These are phyloP conservation scores for Etheostoma spectabile DNA, from an alignment of 2,113 vertebrate genomes.

Conservation along the genomic window DNA sequence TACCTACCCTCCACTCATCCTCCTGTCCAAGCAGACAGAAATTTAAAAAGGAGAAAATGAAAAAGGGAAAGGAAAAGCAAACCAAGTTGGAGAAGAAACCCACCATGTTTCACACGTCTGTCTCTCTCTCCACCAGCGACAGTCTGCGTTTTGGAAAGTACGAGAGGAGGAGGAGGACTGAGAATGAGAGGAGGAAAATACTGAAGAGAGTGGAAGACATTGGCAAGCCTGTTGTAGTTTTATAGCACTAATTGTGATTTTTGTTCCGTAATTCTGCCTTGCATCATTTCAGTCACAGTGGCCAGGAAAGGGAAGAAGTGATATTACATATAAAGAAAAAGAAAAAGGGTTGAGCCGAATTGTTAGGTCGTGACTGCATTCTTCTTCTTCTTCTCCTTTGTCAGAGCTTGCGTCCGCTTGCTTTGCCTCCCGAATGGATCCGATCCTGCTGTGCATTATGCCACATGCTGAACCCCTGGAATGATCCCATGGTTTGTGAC, in stretches of 20 bases:
- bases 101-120: background rate
- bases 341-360: background rate
- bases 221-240: conserved; percentile 63
- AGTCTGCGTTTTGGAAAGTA: conserved; percentile 41
- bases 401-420: conserved; percentile 14
- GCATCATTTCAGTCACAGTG: conserved; percentile 55
- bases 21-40: conserved; percentile 50
- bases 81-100: conserved; percentile 24
- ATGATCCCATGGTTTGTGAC: conserved; percentile 14
- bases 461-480: conserved; percentile 18
- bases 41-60: conserved; percentile 25
- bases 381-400: conserved; percentile 4
- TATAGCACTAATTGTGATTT: conserved; percentile 68
- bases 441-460: conserved; percentile 52
- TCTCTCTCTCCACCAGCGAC: conserved; percentile 32
- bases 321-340: background rate
- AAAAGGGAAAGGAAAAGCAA: conserved; percentile 9
- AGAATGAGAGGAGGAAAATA: conserved; percentile 31
- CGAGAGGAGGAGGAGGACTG: background rate
- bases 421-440: conserved; percentile 24
- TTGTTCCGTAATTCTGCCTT: conserved; percentile 38
- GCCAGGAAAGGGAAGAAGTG: conserved; percentile 19
- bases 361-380: background rate
- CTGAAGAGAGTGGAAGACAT: conserved; percentile 30
- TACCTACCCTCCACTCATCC: conserved; percentile 35